Evolutionary conservation across 2,113 vertebrate species (phyloP).

Genomic region (Oncorhynchus nerka): DNA sequence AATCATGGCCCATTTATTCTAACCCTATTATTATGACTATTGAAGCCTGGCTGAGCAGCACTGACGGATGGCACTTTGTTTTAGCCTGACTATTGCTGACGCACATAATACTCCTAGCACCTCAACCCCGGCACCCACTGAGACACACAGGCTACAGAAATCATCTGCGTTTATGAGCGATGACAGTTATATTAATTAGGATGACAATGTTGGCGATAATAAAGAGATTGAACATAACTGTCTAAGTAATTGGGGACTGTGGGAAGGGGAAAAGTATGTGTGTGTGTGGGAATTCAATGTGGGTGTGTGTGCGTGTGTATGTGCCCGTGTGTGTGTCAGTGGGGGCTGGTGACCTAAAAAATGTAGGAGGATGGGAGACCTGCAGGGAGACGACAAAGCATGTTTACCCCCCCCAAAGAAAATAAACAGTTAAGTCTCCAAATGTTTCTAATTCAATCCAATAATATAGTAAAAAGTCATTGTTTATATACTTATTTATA

Average conservation of each 20-base stretch:
- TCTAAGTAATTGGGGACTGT: constrained; percentile 49
- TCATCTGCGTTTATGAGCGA: constrained; percentile 63
- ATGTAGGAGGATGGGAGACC: not conserved
- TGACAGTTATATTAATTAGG: constrained; percentile 65
- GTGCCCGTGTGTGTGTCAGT: not conserved
- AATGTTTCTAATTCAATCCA: no score
- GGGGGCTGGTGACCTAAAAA: no score
- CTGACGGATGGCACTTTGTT: constrained; percentile 68
- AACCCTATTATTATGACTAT: constrained; percentile 67
- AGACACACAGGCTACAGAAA: constrained; percentile 41
- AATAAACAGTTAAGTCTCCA: no score
- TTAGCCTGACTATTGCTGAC: constrained; percentile 50
- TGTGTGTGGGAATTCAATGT: not conserved
- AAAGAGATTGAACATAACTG: constrained; percentile 46
- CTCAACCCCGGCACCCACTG: constrained; percentile 9
- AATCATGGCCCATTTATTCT: constrained; percentile 74
- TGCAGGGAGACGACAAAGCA: not conserved
- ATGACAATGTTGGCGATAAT: constrained; percentile 43
- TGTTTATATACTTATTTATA: no score
- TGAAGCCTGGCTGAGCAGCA: constrained; percentile 63
- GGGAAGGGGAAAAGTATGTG: constrained; percentile 15
- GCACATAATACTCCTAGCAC: constrained; percentile 38
- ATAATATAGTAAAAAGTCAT: no score
- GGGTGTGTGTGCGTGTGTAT: not conserved
- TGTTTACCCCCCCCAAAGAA: not conserved